A percentile compares a stretch with the other conserved stretches of the same genome.
Evolutionary conservation across 2,797 vertebrate genomes (phyloP).

Genomic region (Peromyscus attwateri): DNA sequence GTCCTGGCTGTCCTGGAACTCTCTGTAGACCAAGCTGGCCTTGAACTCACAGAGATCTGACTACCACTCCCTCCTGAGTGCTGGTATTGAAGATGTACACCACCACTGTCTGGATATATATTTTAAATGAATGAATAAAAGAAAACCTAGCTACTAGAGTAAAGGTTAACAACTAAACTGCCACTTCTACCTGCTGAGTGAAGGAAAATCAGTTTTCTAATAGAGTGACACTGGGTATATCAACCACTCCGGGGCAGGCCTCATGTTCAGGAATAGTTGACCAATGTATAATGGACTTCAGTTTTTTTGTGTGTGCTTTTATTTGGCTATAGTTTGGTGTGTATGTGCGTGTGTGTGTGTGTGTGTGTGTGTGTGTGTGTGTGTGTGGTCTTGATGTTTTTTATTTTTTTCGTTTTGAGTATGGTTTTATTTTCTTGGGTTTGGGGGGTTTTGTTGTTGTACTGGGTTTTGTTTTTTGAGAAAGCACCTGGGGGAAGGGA

Average conservation of each 20-base stretch:
- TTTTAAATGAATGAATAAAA: background rate
- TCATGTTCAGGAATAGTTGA: background rate
- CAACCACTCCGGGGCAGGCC: background rate
- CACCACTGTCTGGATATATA: background rate
- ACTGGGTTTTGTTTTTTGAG: background rate
- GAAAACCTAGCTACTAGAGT: background rate
- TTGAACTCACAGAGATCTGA: background rate
- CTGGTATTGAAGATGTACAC: background rate
- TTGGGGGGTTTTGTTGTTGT: background rate
- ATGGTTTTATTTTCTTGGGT: background rate
- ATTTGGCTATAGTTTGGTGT: background rate
- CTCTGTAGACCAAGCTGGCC: background rate
- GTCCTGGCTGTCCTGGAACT: background rate
- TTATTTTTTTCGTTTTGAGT: background rate
- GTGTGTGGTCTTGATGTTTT: background rate
- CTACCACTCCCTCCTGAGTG: background rate
- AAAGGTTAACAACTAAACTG: background rate
- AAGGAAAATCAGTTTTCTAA: background rate
- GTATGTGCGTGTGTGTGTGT: background rate
- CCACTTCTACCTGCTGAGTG: background rate
- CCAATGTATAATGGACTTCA: background rate
- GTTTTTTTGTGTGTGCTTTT: background rate
- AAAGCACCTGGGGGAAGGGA: background rate
- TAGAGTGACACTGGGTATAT: background rate
- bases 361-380: too few species aligned